Evolutionary conservation across 2,888 invertebrate genomes (phyloP), one percentile per base, ranked within the genome.

Genomic region (Hydroisotoma schaefferi): DNA sequence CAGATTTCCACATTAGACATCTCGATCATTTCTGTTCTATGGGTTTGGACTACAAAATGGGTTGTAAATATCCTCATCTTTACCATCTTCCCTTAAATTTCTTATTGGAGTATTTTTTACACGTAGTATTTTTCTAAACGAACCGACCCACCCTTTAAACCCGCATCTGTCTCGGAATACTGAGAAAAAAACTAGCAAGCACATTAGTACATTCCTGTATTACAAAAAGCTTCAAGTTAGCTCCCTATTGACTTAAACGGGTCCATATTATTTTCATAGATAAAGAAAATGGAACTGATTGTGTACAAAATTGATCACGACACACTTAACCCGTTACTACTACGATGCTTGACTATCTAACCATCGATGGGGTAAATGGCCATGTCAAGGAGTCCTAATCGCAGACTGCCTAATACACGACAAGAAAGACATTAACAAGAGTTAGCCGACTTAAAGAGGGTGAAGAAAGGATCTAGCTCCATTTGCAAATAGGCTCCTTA

Each of bases 31-130:
- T 69, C 61, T 67, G 46, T 59, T 61, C 62, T 57, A 51, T 52
- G 59, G 54, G 53, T 55, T 22, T 29, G 57, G 60, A 69, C 64
- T 62, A 61, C 59, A 40, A 66, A 71, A 69, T 72, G 69, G 72
- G 69, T 69, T 69, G 69, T 70, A 72, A 72, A 72, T 72, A 70
- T 57, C 22, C 37, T 52, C n/a, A n/a, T n/a, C n/a, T n/a, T n/a
- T n/a, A n/a, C n/a, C n/a, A n/a, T 22, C n/a, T n/a, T 22, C 47
- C 25, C 49, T 49, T 26, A 20, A 49, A 37, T 15, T 23, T 22
- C 52, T 29, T 52, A 37, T 52, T 43, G n/a, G 25, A 15, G 38
- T 43, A n/a, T n/a, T n/a, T n/a, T n/a, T n/a, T n/a, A n/a, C n/a
- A n/a, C n/a, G n/a, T n/a, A n/a, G n/a, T n/a, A n/a, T n/a, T n/a